Evolutionary conservation across 1,140 invertebrate genomes (phyloP).

Genomic region (honey bee (Apis mellifera)): Amel_HAv3.1 CM009936.2:16713001-16713500

Average conservation of each 20-base stretch:
- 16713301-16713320: no score
- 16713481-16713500: not conserved
- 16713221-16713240: no score
- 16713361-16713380: not conserved
- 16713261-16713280: no score
- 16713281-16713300: no score
- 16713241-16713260: no score
- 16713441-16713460: conserved; percentile 29
- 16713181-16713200: no score
- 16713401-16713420: not conserved
- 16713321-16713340: no score
- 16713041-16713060: conserved; percentile 6
- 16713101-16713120: not conserved
- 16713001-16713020: conserved; percentile 12
- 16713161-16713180: not conserved
- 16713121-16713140: no score
- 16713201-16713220: no score
- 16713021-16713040: not conserved
- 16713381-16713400: not conserved
- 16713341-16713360: not conserved
- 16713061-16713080: not conserved
- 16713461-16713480: conserved; percentile 16
- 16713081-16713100: conserved; percentile 14
- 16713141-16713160: not conserved
- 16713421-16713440: not conserved